Evolutionary conservation across 2,797 vertebrate genomes (phyloP).

Genomic region (Sebastes elongatus): DNA sequence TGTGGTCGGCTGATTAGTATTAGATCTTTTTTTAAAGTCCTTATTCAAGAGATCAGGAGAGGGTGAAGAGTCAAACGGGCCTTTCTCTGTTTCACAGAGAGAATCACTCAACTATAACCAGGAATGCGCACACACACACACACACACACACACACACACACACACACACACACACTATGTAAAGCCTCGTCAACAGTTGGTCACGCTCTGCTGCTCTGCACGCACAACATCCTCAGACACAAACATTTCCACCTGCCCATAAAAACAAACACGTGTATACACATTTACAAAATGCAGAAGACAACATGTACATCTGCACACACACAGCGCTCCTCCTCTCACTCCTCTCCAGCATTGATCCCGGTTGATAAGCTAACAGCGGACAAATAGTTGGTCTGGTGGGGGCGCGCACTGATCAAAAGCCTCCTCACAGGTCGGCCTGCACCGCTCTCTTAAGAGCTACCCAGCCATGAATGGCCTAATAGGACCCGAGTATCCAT

Average conservation of each 20-base stretch:
- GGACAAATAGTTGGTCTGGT: constrained; percentile 51
- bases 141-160: constrained; percentile 1
- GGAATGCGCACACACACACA: constrained; percentile 37
- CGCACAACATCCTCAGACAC: constrained; percentile 2
- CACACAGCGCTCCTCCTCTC: constrained; percentile 14
- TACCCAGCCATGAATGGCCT: constrained; percentile 74
- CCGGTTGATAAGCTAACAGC: constrained; percentile 47
- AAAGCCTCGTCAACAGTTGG: constrained; percentile 4
- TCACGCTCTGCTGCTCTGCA: neutral
- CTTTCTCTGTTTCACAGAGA: constrained; percentile 34
- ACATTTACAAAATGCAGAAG: neutral
- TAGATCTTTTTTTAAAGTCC: constrained; percentile 34
- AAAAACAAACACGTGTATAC: neutral
- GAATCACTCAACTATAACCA: constrained; percentile 53
- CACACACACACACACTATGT: neutral
- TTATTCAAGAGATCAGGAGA: constrained; percentile 46
- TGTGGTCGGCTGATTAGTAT: constrained; percentile 36
- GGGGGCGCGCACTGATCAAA: constrained; percentile 54
- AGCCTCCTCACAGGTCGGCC: constrained; percentile 57
- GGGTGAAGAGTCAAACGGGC: constrained; percentile 68
- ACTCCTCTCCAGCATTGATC: constrained; percentile 38
- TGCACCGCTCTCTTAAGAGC: constrained; percentile 67
- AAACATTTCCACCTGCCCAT: constrained; percentile 2
- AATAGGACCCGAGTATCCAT: constrained; percentile 67
- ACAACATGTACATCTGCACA: neutral